These are phyloP conservation scores for Torymus tubicola DNA, from an alignment of 2,888 invertebrate species.

Conservation along the genomic window DNA sequence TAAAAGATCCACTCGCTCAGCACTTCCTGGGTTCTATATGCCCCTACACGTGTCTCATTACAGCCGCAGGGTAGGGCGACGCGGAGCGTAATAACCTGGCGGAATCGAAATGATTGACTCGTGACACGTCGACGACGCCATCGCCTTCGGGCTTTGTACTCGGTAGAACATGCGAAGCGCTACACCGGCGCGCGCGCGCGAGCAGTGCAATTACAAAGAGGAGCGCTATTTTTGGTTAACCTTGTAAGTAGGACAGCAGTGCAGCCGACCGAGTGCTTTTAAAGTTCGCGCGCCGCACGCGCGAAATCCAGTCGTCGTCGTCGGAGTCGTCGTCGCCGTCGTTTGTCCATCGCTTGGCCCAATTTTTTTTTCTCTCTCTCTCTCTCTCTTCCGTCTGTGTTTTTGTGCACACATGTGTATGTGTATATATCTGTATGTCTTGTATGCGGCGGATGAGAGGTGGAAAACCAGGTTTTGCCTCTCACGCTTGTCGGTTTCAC, in stretches of 20 bases:
- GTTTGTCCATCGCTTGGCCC: constrained; percentile 4
- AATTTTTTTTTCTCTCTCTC: constrained; percentile 8
- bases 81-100: too few relatives aligned
- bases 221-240: constrained; percentile 29
- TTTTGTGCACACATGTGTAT: neutral
- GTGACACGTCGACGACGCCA: too few relatives aligned
- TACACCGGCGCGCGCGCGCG: neutral
- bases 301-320: constrained; percentile 16
- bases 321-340: neutral
- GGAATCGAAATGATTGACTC: too few relatives aligned
- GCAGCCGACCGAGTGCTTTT: constrained; percentile 8
- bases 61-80: too few relatives aligned
- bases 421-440: neutral
- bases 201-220: constrained; percentile 4
- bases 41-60: too few relatives aligned
- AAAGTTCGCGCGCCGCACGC: constrained; percentile 8
- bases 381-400: neutral
- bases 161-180: too few relatives aligned
- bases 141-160: too few relatives aligned
- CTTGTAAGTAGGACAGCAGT: constrained; percentile 20
- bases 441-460: too few relatives aligned
- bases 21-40: too few relatives aligned
- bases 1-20: too few relatives aligned
- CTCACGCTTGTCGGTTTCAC: too few relatives aligned
- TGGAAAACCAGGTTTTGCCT: too few relatives aligned